Conservation (phyloP, 2,113 vertebrate species). For the Phyllopteryx taeniolatus region DNA sequence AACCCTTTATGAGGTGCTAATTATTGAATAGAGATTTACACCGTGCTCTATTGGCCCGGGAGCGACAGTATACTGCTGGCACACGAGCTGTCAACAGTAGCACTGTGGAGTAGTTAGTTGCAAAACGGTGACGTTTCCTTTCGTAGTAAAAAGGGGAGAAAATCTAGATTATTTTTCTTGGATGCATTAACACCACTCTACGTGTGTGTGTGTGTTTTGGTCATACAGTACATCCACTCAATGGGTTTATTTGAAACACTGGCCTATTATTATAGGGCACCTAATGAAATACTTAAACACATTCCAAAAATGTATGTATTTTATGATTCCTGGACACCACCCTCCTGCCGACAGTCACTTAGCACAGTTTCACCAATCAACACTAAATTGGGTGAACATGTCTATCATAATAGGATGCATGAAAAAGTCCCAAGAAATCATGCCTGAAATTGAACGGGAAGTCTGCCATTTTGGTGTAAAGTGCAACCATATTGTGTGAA, state of each 20-base stretch:
- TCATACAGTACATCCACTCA: neutral
- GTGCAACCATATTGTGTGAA: too few species aligned
- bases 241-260: neutral
- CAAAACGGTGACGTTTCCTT: neutral
- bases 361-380: too few species aligned
- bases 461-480: too few species aligned
- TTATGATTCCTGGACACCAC: too few species aligned
- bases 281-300: neutral
- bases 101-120: neutral
- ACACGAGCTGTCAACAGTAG: neutral
- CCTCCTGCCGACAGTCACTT: too few species aligned
- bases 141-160: neutral
- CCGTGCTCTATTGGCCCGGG: neutral
- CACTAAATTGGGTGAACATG: too few species aligned
- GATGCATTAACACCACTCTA: neutral
- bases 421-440: too few species aligned
- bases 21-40: neutral
- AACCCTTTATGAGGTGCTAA: constrained; percentile 6
- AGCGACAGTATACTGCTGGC: neutral
- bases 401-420: too few species aligned
- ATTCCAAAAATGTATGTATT: too few species aligned
- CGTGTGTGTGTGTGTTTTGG: neutral
- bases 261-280: neutral
- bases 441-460: too few species aligned
- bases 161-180: neutral